Conservation (phyloP, 2,113 vertebrate genomes). For the Columba janthina region DNA sequence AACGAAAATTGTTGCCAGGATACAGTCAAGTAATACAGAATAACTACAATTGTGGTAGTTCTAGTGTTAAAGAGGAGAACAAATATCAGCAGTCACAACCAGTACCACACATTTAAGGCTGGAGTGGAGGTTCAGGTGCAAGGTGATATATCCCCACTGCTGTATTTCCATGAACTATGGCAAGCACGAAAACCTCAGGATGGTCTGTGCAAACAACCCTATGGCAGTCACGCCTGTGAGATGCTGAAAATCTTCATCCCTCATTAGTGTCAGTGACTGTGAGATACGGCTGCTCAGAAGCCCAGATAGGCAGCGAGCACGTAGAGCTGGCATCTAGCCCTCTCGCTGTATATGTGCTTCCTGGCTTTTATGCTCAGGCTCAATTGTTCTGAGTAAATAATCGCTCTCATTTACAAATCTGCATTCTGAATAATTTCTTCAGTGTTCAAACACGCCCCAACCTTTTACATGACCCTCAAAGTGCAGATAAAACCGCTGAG, state of each 20-base stretch:
- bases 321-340: neutral
- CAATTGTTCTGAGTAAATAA: conserved; percentile 57
- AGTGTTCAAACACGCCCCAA: neutral
- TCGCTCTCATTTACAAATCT: conserved; percentile 9
- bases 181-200: neutral
- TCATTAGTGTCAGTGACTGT: neutral
- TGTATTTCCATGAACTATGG: neutral
- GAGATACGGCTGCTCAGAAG: neutral
- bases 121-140: neutral
- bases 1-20: conserved; percentile 43
- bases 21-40: neutral
- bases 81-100: neutral
- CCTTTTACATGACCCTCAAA: conserved; percentile 40
- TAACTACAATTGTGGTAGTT: neutral
- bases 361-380: conserved; percentile 21
- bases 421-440: conserved; percentile 59
- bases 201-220: neutral
- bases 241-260: neutral
- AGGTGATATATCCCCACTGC: neutral
- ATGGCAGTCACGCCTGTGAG: neutral
- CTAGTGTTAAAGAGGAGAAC: neutral
- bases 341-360: neutral
- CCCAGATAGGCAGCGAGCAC: neutral
- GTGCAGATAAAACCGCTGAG: neutral
- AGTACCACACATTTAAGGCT: neutral